Conservation (phyloP, 37 sponge, comb jelly and placozoan species). For the Mnemiopsis leidyi region DNA sequence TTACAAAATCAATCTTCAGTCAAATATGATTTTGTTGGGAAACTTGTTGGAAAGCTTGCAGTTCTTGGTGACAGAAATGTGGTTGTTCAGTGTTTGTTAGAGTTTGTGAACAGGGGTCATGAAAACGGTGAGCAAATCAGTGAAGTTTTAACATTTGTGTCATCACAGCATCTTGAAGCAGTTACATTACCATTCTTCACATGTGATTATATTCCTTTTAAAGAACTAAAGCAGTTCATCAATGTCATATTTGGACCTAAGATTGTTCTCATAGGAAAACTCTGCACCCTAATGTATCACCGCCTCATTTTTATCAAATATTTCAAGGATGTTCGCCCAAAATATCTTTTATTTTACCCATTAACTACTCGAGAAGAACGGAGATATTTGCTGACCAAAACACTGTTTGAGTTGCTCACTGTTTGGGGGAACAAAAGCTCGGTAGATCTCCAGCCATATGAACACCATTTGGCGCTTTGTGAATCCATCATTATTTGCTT, state of each 20-base stretch:
- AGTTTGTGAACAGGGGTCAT: constrained; percentile 47
- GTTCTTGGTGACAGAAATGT: constrained; percentile 38
- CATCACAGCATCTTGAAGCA: constrained; percentile 45
- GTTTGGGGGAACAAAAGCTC: constrained; percentile 64
- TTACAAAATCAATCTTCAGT: constrained; percentile 39
- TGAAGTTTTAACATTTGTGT: constrained; percentile 21
- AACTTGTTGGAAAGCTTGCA: constrained; percentile 30
- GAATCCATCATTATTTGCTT: constrained; percentile 42
- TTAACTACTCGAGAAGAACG: constrained; percentile 44
- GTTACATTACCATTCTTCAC: constrained; percentile 26
- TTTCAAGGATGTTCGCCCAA: constrained; percentile 36
- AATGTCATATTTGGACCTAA: constrained; percentile 29
- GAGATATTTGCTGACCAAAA: constrained; percentile 37
- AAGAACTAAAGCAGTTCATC: background rate
- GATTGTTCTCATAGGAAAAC: constrained; percentile 46
- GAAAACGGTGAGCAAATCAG: constrained; percentile 42
- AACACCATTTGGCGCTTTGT: constrained; percentile 19
- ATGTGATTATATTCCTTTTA: constrained; percentile 23
- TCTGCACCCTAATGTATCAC: constrained; percentile 40
- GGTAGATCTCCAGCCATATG: constrained; percentile 56
- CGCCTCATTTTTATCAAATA: constrained; percentile 25
- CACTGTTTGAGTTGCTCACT: constrained; percentile 56
- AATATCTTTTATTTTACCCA: constrained; percentile 38
- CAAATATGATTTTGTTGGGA: constrained; percentile 48
- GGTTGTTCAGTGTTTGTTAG: constrained; percentile 21